phyloP scores from a whole-genome alignment of 2,113 vertebrate species.

The Apus apus region DNA sequence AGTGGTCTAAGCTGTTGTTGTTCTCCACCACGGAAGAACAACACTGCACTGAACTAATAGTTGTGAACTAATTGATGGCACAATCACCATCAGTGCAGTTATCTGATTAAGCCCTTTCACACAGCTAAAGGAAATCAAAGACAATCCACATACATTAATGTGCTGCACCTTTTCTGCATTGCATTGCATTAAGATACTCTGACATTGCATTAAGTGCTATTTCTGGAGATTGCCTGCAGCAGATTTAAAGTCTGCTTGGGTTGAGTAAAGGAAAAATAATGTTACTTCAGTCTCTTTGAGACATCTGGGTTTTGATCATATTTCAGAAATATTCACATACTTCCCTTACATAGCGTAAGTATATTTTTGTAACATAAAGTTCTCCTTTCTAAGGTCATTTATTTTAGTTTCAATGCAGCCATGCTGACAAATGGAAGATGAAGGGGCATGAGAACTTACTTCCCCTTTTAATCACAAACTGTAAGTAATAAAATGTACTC shows the following conservation, averaged over 20 bases:
- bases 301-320: constrained; percentile 29
- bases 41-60: neutral
- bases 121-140: neutral
- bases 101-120: neutral
- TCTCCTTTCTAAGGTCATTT: constrained; percentile 28
- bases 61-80: neutral
- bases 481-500: neutral
- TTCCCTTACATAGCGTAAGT: neutral
- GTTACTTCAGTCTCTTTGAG: neutral
- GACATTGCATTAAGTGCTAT: neutral
- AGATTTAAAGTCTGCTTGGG: neutral
- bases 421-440: neutral
- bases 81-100: neutral
- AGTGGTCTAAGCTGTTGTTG: neutral
- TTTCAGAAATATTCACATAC: constrained; percentile 15
- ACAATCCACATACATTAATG: neutral
- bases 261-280: constrained; percentile 29
- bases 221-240: constrained; percentile 21
- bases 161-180: neutral
- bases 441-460: constrained; percentile 17
- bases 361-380: neutral
- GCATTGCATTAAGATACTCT: neutral
- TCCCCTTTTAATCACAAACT: neutral
- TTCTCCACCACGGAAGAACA: neutral
- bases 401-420: neutral